Evolutionary conservation across 2,888 invertebrate species (phyloP).

Genomic region (Pilophorus perplexus): DNA sequence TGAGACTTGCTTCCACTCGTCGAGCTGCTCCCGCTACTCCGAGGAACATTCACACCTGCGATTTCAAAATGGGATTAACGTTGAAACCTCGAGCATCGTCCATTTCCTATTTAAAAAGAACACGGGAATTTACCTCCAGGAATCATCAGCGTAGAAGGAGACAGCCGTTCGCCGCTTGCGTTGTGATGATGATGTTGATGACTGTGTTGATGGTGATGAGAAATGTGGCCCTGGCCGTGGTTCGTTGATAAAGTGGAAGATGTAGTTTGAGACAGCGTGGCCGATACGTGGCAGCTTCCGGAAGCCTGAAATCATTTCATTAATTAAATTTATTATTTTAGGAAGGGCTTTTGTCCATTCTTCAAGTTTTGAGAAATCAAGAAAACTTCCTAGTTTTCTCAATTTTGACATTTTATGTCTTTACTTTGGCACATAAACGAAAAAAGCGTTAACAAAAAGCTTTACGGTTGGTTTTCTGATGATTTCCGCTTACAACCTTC

Average conservation of each 20-base stretch:
- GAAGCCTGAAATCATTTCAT: constrained; percentile 38
- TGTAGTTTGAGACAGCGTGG: constrained; percentile 57
- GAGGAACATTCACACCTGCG: constrained; percentile 29
- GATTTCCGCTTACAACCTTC: no score
- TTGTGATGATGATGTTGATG: constrained; percentile 49
- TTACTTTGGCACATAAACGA: no score
- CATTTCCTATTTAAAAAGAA: background rate
- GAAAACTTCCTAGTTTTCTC: no score
- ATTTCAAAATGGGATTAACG: background rate
- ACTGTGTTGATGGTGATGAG: constrained; percentile 62
- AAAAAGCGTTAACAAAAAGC: no score
- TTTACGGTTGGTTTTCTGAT: no score
- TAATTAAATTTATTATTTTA: background rate
- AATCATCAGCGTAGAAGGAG: constrained; percentile 44
- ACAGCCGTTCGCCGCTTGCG: constrained; percentile 45
- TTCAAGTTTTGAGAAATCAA: no score
- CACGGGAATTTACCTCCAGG: constrained; percentile 35
- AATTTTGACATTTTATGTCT: no score
- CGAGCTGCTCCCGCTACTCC: constrained; percentile 35
- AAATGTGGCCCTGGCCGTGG: constrained; percentile 62
- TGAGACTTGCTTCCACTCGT: constrained; percentile 29
- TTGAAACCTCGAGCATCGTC: background rate
- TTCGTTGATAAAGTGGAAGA: constrained; percentile 52
- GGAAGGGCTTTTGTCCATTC: no score
- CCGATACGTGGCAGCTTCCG: constrained; percentile 55